Evolutionary conservation across 1,140 invertebrate genomes (phyloP).

Genomic region (Rhizoglyphus robini): DNA sequence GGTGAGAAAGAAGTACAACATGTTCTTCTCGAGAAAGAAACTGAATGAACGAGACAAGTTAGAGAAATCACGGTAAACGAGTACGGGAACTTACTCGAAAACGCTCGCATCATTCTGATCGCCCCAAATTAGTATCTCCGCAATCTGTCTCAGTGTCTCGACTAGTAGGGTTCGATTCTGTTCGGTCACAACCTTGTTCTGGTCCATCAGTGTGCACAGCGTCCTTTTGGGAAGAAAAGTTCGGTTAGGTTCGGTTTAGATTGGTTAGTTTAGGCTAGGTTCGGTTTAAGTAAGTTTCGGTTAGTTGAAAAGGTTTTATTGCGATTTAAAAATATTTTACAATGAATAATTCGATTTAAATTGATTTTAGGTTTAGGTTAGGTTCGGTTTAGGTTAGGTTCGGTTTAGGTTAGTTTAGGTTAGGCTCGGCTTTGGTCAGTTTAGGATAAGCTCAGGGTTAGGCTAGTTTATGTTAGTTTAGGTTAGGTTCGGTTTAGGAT

Average conservation of each 20-base stretch:
- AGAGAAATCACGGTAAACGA: too few species aligned
- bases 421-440: too few species aligned
- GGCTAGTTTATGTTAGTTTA: too few species aligned
- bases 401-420: too few species aligned
- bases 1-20: conserved; percentile 91
- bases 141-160: conserved; percentile 88
- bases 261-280: neutral
- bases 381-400: too few species aligned
- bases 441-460: too few species aligned
- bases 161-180: conserved; percentile 86
- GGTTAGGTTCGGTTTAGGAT: too few species aligned
- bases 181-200: conserved; percentile 93
- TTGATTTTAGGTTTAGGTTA: neutral
- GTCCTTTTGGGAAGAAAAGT: conserved; percentile 45
- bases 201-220: conserved; percentile 82
- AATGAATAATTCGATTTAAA: too few species aligned
- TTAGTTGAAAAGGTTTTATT: neutral
- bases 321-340: neutral
- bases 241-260: neutral
- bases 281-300: neutral
- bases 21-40: conserved; percentile 97
- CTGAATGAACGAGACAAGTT: conserved; percentile 46
- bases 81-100: conserved; percentile 71
- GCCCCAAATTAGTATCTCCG: conserved; percentile 99
- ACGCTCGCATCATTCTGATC: conserved; percentile 99